Conservation (phyloP, 2,113 vertebrate genomes). For the Pipra filicauda region DNA sequence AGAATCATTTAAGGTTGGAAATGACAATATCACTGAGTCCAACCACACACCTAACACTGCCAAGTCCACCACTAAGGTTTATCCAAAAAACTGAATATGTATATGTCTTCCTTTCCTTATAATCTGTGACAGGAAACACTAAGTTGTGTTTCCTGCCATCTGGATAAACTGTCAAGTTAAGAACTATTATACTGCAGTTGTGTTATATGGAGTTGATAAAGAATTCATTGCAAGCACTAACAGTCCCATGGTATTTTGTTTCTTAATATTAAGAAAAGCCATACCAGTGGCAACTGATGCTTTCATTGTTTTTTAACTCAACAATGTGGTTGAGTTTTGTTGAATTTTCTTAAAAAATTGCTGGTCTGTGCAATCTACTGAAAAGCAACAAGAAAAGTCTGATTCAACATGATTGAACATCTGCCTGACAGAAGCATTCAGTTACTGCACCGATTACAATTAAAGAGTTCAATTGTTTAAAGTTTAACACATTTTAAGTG, state of each 20-base stretch:
- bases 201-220: neutral
- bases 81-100: neutral
- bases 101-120: neutral
- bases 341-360: neutral
- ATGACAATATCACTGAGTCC: neutral
- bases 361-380: neutral
- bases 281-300: neutral
- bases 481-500: neutral
- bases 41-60: neutral
- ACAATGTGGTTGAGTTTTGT: neutral
- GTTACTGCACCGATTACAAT: neutral
- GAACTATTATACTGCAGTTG: neutral
- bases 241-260: neutral
- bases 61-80: neutral
- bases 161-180: neutral
- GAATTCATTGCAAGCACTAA: neutral
- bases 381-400: neutral
- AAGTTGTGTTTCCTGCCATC: neutral
- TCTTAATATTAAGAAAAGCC: neutral
- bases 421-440: neutral
- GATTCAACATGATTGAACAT: neutral
- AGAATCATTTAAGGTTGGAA: neutral
- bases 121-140: neutral
- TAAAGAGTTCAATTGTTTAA: neutral
- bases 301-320: neutral